Conservation (phyloP, 2,113 vertebrate genomes). For the Archocentrus centrarchus region DNA sequence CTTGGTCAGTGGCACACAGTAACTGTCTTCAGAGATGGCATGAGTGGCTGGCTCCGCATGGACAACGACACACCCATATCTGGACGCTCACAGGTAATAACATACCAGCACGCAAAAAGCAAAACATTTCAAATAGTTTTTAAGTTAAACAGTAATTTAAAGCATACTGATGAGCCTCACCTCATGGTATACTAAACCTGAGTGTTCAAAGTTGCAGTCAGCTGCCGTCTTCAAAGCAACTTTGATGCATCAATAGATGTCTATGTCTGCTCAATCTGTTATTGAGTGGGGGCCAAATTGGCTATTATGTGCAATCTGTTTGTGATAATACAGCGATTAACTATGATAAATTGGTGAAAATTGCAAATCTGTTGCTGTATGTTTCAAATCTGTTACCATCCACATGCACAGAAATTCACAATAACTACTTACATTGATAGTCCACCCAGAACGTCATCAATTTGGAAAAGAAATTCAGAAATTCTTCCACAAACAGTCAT, state of each 20-base stretch:
- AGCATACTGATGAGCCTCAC: not conserved
- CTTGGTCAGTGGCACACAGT: slow-evolving; percentile 89
- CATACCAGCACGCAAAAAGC: not conserved
- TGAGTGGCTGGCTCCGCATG: slow-evolving; percentile 88
- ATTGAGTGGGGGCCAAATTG: not conserved
- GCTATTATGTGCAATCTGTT: not conserved
- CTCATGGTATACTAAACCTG: no score
- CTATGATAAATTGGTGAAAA: no score
- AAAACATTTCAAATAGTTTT: not conserved
- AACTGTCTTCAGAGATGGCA: slow-evolving; percentile 87
- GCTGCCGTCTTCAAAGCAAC: not conserved
- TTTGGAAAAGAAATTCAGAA: not conserved
- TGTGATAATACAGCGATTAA: not conserved
- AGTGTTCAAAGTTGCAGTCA: not conserved
- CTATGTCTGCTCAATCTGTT: not conserved
- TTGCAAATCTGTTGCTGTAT: not conserved
- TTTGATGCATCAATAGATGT: not conserved
- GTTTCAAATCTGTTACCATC: not conserved
- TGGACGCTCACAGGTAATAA: slow-evolving; percentile 89
- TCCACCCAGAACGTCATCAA: not conserved
- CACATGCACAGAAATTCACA: not conserved
- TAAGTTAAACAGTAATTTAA: not conserved
- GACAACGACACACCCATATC: slow-evolving; percentile 85
- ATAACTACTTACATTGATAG: not conserved
- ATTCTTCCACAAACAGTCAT: not conserved